Conservation (phyloP, 64 coral and sea anemone genomes). For the Pocillopora verrucosa region DNA sequence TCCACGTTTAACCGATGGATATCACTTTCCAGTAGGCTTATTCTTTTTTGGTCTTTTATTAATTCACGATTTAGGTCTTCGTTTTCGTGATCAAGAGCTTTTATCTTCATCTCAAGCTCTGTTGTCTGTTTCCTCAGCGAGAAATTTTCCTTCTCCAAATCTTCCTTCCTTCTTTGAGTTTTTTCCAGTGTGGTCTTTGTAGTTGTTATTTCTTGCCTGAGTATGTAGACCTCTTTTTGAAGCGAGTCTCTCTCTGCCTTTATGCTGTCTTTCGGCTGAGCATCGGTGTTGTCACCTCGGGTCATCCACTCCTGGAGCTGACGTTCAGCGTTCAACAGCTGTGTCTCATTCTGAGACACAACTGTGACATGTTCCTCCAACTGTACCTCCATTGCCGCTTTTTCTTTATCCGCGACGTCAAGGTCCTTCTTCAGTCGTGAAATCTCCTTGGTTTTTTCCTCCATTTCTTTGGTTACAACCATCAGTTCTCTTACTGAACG, state of each 20-base stretch:
- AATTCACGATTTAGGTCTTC: constrained; percentile 93
- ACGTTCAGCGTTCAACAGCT: constrained; percentile 86
- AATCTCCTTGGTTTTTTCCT: constrained; percentile 51
- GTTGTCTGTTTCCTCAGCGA: constrained; percentile 61
- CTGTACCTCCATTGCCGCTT: constrained; percentile 75
- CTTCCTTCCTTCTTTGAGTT: constrained; percentile 66
- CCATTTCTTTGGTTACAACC: constrained; percentile 39
- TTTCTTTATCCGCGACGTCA: constrained; percentile 76
- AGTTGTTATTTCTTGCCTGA: constrained; percentile 66
- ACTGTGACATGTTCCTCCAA: constrained; percentile 67
- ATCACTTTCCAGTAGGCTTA: constrained; percentile 70
- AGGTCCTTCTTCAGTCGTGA: constrained; percentile 66
- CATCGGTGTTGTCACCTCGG: constrained; percentile 72
- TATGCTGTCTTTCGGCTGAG: constrained; percentile 53
- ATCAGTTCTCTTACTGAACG: constrained; percentile 52
- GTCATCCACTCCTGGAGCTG: constrained; percentile 83
- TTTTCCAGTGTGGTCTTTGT: constrained; percentile 60
- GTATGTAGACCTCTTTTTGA: constrained; percentile 58
- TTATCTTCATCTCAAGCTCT: constrained; percentile 76
- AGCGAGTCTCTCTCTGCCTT: constrained; percentile 76
- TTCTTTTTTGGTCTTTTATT: constrained; percentile 86
- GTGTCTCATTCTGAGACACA: constrained; percentile 67
- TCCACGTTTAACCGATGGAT: constrained; percentile 72
- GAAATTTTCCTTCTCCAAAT: constrained; percentile 87
- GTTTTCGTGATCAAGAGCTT: constrained; percentile 82